A percentile compares a stretch with the other conserved stretches of the same genome.
phyloP scores from a whole-genome alignment of 2,113 vertebrate species.

The Tychaedon coryphoeus region DNA sequence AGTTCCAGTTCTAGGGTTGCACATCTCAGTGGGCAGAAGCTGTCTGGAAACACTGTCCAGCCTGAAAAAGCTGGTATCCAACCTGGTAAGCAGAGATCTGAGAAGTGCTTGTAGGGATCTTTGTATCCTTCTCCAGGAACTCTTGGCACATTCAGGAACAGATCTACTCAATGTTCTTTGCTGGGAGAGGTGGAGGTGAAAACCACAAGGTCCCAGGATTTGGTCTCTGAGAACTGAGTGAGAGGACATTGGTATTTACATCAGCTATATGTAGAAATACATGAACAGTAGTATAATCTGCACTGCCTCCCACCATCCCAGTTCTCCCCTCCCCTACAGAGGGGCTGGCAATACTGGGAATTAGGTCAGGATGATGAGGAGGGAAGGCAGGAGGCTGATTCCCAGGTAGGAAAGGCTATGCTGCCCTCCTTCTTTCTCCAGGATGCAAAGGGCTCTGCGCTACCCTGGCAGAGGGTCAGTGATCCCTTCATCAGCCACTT shows the following conservation, averaged over 20 bases:
- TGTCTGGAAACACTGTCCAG: not conserved
- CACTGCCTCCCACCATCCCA: not conserved
- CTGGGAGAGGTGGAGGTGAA: not conserved
- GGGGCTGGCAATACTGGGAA: not conserved
- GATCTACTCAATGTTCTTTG: not conserved
- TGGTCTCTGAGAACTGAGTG: not conserved
- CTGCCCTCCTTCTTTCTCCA: not conserved
- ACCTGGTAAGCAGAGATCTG: not conserved
- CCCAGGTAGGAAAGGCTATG: not conserved
- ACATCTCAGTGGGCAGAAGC: not conserved
- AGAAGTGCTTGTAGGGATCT: not conserved
- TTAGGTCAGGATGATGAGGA: not conserved
- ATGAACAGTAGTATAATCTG: not conserved
- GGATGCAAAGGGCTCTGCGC: not conserved
- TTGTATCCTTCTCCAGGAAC: not conserved
- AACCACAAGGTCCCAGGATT: not conserved
- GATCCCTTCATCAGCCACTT: not conserved
- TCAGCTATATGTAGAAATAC: not conserved
- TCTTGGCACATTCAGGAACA: not conserved
- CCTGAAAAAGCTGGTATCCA: not conserved
- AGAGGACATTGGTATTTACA: not conserved
- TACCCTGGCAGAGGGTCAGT: not conserved
- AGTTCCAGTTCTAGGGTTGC: not conserved
- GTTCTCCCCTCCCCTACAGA: fast-evolving
- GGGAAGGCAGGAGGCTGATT: not conserved